phyloP scores from a whole-genome alignment of 1,140 invertebrate species.

The Bathynomus jamesi region DNA sequence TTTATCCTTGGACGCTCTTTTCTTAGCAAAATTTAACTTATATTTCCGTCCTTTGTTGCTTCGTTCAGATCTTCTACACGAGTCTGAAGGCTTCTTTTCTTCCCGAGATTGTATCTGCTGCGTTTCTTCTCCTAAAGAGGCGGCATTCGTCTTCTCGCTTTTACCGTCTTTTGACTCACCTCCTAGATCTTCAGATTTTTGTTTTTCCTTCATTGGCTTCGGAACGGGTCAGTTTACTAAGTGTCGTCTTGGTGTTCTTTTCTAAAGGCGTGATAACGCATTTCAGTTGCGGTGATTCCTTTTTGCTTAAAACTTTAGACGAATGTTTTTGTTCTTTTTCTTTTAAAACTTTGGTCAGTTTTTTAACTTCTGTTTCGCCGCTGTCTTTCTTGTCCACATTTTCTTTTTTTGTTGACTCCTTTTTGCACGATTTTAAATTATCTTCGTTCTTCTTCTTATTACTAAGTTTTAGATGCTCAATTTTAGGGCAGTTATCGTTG shows the following conservation, averaged over 20 bases:
- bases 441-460: neutral
- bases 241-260: neutral
- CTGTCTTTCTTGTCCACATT: neutral
- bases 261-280: neutral
- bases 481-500: neutral
- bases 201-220: neutral
- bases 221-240: neutral
- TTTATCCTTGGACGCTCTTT: neutral
- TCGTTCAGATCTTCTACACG: neutral
- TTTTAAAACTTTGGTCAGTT: too few species aligned
- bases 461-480: too few species aligned
- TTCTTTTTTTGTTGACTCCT: neutral
- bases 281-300: neutral
- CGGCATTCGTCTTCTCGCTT: neutral
- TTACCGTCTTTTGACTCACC: neutral
- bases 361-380: neutral
- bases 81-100: neutral
- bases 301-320: neutral
- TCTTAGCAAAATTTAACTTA: neutral
- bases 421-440: neutral
- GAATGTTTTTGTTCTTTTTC: too few species aligned
- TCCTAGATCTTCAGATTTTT: neutral
- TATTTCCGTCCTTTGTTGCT: neutral
- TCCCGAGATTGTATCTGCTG: too few species aligned
- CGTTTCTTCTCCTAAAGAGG: too few species aligned